Base-by-base conservation (phyloP, 2,797 vertebrate species). In the Choloepus didactylus region DNA sequence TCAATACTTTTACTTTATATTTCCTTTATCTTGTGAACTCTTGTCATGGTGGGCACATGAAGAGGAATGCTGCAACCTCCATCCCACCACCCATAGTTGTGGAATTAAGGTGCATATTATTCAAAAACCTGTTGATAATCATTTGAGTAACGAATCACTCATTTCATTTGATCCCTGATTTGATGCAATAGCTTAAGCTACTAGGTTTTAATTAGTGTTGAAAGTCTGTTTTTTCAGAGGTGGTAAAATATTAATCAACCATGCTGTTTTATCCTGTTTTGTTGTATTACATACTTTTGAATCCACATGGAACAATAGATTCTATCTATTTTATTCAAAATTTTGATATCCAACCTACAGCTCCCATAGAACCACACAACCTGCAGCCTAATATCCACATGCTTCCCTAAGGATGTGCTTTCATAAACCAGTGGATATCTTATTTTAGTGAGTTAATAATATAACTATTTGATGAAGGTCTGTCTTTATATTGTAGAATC, bases 121-220 rank as follows among this genome's bases (percentile, higher is more conserved):
- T 9, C 27, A 60, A n/a, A 56, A n/a, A 3, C 27, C 31, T 88
- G 0, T 4, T 41, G 38, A 59, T 69, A 60, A 70, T 35, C 35
- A 35, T 35, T 35, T 35, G 35, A 35, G 35, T 35, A 35, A 35
- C 35, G 35, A 35, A 87, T n/a, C 14, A 35, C 35, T 31, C 67
- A 85, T 69, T 93, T 80, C 64, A 62, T 84, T 67, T 91, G 15
- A 73, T n/a, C 81, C 67, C 59, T 23, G 59, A 5, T 70, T 75
- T 91, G 46, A 91, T 77, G n/a, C 56, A 72, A 70, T 72, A 87
- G 21, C 44, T 76, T 38, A 87, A 72, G 27, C 0, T 56, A 56
- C 38, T 85, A 56, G 44, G 9, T 85, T 89, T 95, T 84, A 87
- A 79, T 51, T 31, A 54, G 25, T 73, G 49, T 21, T 70, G 35